A percentile compares a stretch with the other conserved stretches of the same genome.
phyloP scores from a whole-genome alignment of 2,797 vertebrate species.

The Serranus cabrilla region DNA sequence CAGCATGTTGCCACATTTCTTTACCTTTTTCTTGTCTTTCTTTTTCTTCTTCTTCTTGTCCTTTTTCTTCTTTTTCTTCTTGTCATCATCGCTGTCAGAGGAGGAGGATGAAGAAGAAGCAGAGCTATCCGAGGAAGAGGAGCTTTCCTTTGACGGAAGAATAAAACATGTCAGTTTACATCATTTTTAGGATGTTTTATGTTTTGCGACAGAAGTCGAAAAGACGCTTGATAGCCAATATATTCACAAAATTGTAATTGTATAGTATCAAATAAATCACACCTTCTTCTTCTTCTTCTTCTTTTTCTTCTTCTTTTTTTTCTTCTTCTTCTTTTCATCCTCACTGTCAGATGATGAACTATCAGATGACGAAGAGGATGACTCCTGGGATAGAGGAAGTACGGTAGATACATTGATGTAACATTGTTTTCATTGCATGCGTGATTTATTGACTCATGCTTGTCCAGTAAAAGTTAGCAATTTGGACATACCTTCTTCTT shows the following conservation, averaged over 20 bases:
- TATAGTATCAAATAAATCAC: not conserved
- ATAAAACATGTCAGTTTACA: not conserved
- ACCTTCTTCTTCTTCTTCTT: constrained; percentile 65
- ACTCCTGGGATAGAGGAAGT: constrained; percentile 52
- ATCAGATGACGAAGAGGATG: constrained; percentile 66
- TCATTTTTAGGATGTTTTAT: not conserved
- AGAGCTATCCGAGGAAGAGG: constrained; percentile 68
- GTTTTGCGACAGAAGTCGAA: not conserved
- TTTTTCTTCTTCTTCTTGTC: constrained; percentile 69
- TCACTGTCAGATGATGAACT: constrained; percentile 73
- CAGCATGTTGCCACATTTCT: not conserved
- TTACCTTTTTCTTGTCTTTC: constrained; percentile 65
- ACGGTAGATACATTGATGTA: not conserved
- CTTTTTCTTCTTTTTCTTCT: constrained; percentile 64
- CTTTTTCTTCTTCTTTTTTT: constrained; percentile 51
- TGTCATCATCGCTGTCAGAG: constrained; percentile 69
- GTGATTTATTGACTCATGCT: not conserved
- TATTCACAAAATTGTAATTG: not conserved
- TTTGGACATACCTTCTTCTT: constrained; percentile 43
- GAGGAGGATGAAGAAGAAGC: constrained; percentile 67
- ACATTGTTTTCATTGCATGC: not conserved
- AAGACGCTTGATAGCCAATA: not conserved
- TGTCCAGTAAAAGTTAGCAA: not conserved
- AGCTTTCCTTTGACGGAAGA: constrained; percentile 61
- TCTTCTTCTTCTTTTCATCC: constrained; percentile 71